Conservation (phyloP, 2,113 vertebrate genomes). For the Candoia aspera region DNA sequence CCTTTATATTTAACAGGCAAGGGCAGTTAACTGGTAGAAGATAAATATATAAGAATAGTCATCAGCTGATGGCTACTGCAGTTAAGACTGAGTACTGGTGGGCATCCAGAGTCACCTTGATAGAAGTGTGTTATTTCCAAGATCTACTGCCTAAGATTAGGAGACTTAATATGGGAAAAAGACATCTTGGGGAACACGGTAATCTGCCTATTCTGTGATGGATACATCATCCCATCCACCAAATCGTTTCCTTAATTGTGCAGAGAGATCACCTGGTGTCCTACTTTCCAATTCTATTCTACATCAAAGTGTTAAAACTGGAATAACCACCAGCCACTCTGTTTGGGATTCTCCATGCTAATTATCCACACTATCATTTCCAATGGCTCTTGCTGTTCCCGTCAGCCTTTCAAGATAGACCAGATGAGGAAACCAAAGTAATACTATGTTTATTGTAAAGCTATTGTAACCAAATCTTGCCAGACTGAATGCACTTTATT, state of each 20-base stretch:
- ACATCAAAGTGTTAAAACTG: background rate
- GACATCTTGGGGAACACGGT: background rate
- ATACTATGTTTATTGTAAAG: background rate
- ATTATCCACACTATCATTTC: background rate
- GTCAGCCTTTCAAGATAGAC: background rate
- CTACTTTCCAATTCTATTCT: background rate
- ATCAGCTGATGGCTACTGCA: background rate
- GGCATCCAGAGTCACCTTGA: background rate
- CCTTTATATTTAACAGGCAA: background rate
- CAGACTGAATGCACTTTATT: background rate
- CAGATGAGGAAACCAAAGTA: background rate
- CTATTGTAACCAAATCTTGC: background rate
- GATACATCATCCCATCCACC: background rate
- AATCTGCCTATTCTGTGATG: background rate
- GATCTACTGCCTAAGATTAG: background rate
- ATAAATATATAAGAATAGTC: background rate
- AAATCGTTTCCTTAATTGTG: background rate
- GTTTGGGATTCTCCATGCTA: background rate
- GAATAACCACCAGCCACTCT: background rate
- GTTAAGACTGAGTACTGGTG: background rate
- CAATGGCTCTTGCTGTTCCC: background rate
- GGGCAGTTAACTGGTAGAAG: background rate
- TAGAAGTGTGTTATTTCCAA: background rate
- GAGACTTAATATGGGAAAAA: background rate
- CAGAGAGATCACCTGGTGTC: background rate